Conservation (phyloP, 2,888 invertebrate species). For the Troglohyphantes excavatus region DNA sequence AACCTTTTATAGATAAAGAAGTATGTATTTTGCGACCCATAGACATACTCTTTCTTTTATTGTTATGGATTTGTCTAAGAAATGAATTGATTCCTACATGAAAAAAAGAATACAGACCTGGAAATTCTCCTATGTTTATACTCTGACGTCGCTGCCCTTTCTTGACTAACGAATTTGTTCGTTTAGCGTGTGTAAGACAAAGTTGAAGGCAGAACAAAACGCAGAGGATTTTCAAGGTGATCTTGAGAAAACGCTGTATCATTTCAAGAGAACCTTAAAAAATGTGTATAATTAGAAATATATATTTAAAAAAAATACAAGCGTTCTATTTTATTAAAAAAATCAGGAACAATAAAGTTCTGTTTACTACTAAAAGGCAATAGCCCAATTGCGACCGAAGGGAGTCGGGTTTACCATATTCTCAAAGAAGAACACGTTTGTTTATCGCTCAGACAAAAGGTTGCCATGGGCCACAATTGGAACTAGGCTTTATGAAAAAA, state of each 20-base stretch:
- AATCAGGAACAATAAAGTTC: too few relatives aligned
- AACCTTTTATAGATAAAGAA: too few relatives aligned
- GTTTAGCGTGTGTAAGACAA: neutral
- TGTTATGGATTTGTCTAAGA: too few relatives aligned
- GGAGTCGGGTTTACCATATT: too few relatives aligned
- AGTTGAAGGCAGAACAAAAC: slow-evolving; percentile 35
- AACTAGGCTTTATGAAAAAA: neutral
- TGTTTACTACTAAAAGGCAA: too few relatives aligned
- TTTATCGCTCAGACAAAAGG: neutral
- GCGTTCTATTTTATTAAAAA: neutral
- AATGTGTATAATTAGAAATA: neutral
- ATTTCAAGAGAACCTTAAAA: slow-evolving; percentile 50
- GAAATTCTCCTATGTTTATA: slow-evolving; percentile 58
- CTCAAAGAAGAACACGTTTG: too few relatives aligned
- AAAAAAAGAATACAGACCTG: too few relatives aligned
- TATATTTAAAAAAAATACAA: neutral
- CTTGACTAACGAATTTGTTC: neutral
- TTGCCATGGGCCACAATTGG: too few relatives aligned
- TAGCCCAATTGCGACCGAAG: too few relatives aligned
- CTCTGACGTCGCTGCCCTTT: slow-evolving; percentile 46
- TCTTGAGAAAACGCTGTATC: slow-evolving; percentile 23
- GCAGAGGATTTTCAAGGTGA: slow-evolving; percentile 12
- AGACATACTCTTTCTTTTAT: too few relatives aligned
- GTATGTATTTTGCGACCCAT: too few relatives aligned
- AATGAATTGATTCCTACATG: too few relatives aligned